These are phyloP conservation scores for Malthinus flaveolus DNA, from an alignment of 2,888 invertebrate species.

Conservation along the genomic window DNA sequence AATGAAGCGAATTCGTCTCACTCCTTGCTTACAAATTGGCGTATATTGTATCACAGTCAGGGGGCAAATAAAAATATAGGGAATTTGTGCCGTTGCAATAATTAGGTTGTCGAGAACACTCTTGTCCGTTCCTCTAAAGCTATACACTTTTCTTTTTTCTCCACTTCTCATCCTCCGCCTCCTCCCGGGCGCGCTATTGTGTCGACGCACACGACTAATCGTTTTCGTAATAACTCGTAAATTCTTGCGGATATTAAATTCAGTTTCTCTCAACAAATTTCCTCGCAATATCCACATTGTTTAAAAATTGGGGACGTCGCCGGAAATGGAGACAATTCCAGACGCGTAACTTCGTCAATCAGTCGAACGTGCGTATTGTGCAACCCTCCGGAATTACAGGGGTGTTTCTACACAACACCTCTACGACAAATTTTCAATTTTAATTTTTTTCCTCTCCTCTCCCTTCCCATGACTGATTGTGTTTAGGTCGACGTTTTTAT, in stretches of 20 bases:
- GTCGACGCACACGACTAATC: conserved; percentile 24
- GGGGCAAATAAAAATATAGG: conserved; percentile 53
- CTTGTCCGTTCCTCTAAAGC: conserved; percentile 30
- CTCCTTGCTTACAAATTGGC: conserved; percentile 48
- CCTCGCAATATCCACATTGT: conserved; percentile 37
- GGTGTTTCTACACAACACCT: conserved; percentile 20
- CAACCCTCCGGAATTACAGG: conserved; percentile 29
- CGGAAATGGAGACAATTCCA: conserved; percentile 31
- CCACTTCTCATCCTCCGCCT: conserved; percentile 9
- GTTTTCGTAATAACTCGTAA: conserved; percentile 35
- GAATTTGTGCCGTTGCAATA: conserved; percentile 43
- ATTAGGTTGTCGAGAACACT: conserved; percentile 62
- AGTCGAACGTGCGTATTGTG: conserved; percentile 26
- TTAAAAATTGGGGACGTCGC: conserved; percentile 30
- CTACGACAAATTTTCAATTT: conserved; percentile 26
- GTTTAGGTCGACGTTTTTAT: conserved; percentile 28
- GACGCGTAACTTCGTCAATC: conserved; percentile 29
- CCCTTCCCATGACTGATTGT: conserved; percentile 34
- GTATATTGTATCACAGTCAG: conserved; percentile 53
- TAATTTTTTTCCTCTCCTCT: conserved; percentile 21
- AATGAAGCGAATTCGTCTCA: conserved; percentile 29
- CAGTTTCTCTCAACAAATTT: conserved; percentile 36
- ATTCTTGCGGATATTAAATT: conserved; percentile 42
- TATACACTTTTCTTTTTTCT: too few relatives aligned
- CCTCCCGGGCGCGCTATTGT: conserved; percentile 10